phyloP scores from a whole-genome alignment of 2,888 invertebrate genomes.

The Limnephilus lunatus region DNA sequence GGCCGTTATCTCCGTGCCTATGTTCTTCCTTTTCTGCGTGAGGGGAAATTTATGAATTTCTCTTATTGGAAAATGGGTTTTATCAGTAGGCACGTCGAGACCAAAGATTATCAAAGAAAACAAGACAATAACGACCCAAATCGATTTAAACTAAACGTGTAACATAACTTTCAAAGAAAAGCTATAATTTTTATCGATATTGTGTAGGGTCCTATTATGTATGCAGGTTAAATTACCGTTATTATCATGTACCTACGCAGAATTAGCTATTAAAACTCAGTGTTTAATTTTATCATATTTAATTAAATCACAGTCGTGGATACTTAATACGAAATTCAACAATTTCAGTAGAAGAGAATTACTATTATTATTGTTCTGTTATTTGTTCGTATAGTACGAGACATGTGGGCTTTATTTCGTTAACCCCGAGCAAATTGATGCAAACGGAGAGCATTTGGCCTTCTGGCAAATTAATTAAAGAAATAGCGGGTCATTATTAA shows the following conservation, averaged over 20 bases:
- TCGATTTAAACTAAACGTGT: not conserved
- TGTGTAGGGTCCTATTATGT: not conserved
- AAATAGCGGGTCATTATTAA: slow-evolving; percentile 35
- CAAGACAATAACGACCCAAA: not conserved
- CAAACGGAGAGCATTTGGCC: not conserved
- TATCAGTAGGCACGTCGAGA: not conserved
- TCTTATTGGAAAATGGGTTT: not conserved
- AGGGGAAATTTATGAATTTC: not conserved
- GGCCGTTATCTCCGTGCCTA: not conserved
- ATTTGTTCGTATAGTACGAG: not conserved
- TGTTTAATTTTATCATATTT: too few relatives aligned
- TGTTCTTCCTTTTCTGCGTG: not conserved
- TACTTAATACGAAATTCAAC: not conserved
- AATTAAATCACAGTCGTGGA: not conserved
- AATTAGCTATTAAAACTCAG: not conserved
- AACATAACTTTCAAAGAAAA: not conserved
- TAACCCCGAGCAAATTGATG: not conserved
- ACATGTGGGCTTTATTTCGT: not conserved
- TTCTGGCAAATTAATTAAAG: slow-evolving; percentile 11
- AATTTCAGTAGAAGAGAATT: not conserved
- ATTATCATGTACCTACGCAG: not conserved
- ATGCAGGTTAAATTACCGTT: not conserved
- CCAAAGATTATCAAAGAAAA: not conserved
- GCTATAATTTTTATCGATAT: not conserved
- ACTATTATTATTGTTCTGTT: not conserved